Conservation (phyloP, 2,888 invertebrate genomes). For the Lithosia quadra region DNA sequence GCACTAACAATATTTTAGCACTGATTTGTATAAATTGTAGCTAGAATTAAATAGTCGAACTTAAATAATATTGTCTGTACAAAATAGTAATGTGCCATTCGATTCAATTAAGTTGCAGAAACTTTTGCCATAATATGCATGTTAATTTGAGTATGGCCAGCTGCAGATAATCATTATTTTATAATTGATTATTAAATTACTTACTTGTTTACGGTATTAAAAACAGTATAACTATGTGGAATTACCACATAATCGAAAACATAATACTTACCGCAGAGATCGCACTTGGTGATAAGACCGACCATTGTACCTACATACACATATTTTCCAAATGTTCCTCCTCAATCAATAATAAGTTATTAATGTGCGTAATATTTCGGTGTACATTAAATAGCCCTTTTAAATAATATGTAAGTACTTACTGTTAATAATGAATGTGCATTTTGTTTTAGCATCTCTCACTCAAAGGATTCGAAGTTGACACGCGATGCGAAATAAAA, state of each 20-base stretch:
- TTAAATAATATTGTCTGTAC: background rate
- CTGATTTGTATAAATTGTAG: background rate
- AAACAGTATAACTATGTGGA: background rate
- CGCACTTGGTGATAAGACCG: background rate
- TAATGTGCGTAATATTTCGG: background rate
- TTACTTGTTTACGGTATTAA: background rate
- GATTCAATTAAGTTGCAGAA: background rate
- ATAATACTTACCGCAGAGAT: background rate
- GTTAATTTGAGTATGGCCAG: background rate
- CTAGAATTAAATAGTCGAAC: background rate
- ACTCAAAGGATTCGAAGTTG: background rate
- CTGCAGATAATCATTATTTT: too few species aligned
- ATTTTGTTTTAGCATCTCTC: background rate
- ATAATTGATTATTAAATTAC: too few species aligned
- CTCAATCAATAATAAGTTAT: background rate
- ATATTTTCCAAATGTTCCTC: background rate
- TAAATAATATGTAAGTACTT: background rate
- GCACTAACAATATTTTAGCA: background rate
- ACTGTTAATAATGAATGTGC: background rate
- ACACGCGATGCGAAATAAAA: background rate
- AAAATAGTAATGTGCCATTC: background rate
- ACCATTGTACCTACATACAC: too few species aligned
- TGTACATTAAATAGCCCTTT: background rate
- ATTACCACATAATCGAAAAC: background rate
- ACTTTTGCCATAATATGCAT: too few species aligned